phyloP scores from a whole-genome alignment of 2,888 invertebrate species.

The Dascillus cervinus region DNA sequence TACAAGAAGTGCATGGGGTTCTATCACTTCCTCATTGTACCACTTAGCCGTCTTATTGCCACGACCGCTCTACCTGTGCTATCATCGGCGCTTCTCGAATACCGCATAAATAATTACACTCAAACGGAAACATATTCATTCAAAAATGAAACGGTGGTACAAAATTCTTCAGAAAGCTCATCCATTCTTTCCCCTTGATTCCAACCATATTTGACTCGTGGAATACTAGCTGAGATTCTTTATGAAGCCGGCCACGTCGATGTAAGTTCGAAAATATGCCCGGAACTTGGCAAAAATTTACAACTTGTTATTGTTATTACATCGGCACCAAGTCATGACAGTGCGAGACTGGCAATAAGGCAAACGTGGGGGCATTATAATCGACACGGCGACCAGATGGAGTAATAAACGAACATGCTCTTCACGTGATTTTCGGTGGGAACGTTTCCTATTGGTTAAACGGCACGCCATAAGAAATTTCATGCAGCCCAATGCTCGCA shows the following conservation, averaged over 20 bases:
- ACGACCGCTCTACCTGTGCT: constrained; percentile 30
- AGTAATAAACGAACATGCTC: too few species aligned
- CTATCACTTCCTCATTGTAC: too few species aligned
- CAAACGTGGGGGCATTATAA: constrained; percentile 79
- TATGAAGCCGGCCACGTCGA: constrained; percentile 64
- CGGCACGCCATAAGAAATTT: too few species aligned
- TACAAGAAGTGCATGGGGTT: too few species aligned
- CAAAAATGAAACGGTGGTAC: constrained; percentile 8
- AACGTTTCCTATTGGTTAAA: too few species aligned
- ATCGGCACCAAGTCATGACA: constrained; percentile 63
- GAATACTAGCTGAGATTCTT: constrained; percentile 47
- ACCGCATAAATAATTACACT: constrained; percentile 22
- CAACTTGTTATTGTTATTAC: constrained; percentile 61
- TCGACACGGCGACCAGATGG: too few species aligned
- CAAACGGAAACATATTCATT: constrained; percentile 15
- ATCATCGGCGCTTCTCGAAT: constrained; percentile 24
- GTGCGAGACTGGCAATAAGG: constrained; percentile 65
- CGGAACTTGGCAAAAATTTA: constrained; percentile 53
- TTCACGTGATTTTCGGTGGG: too few species aligned
- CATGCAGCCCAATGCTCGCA: too few species aligned
- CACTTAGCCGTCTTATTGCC: too few species aligned
- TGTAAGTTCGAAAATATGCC: constrained; percentile 59
- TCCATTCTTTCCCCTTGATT: too few species aligned
- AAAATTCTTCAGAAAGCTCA: constrained; percentile 27
- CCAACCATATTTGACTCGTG: constrained; percentile 28